Percentiles rank a stretch among this genome's conserved stretches.
phyloP scores from a whole-genome alignment of 2,113 vertebrate species.

The Sardina pilchardus region DNA sequence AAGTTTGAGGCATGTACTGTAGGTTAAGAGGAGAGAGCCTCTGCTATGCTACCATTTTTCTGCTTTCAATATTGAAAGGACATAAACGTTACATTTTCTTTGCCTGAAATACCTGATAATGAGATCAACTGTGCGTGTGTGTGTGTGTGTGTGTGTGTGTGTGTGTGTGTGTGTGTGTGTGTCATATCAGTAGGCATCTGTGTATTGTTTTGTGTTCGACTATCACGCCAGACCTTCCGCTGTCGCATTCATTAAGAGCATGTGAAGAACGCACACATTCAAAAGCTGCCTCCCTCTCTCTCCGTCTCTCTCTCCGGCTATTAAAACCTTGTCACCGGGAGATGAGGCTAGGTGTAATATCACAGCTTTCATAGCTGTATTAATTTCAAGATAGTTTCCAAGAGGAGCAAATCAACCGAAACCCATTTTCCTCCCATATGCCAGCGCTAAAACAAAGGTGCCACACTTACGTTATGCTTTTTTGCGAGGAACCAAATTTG shows the following conservation, averaged over 20 bases:
- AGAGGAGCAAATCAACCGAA: not conserved
- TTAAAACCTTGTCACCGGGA: not conserved
- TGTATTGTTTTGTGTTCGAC: not conserved
- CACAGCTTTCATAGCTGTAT: not conserved
- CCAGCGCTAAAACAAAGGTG: not conserved
- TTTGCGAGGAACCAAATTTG: not conserved
- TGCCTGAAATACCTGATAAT: too few species aligned
- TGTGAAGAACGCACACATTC: not conserved
- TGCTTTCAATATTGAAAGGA: not conserved
- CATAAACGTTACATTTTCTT: too few species aligned
- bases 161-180: too few species aligned
- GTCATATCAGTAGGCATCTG: not conserved
- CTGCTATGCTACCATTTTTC: too few species aligned
- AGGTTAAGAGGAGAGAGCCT: too few species aligned
- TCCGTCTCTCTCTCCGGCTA: not conserved
- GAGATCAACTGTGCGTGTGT: not conserved
- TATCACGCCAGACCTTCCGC: not conserved
- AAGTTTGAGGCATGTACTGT: not conserved
- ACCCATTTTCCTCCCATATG: not conserved
- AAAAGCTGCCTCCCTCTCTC: not conserved
- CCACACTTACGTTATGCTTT: not conserved
- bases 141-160: too few species aligned
- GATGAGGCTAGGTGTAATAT: not conserved
- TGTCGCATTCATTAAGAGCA: not conserved
- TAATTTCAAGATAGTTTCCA: not conserved